phyloP scores from a whole-genome alignment of 2,888 invertebrate genomes.

The Coenonympha arcania region DNA sequence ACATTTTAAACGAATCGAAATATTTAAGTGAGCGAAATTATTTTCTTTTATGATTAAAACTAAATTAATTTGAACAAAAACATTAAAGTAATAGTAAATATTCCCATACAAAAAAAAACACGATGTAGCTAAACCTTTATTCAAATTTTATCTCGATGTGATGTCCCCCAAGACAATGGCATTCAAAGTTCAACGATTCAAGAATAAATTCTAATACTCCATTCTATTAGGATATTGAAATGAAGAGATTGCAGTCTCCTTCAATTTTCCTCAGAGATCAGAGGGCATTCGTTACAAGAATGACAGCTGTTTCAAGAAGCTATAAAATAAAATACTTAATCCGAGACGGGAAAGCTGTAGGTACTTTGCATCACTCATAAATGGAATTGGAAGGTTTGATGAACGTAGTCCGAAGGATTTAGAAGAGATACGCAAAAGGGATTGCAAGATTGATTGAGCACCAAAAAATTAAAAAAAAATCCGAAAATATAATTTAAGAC shows the following conservation, averaged over 20 bases:
- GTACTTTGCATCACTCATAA: neutral
- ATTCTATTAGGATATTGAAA: neutral
- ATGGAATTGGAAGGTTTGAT: neutral
- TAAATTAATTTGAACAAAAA: too few species aligned
- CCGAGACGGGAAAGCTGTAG: neutral
- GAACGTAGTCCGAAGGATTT: too few species aligned
- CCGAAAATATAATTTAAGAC: too few species aligned
- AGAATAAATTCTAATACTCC: neutral
- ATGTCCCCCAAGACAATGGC: neutral
- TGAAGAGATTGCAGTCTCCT: neutral
- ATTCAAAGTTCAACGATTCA: neutral
- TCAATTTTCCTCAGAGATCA: neutral
- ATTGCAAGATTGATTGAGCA: too few species aligned
- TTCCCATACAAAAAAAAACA: neutral
- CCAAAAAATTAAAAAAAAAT: too few species aligned
- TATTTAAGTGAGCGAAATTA: too few species aligned
- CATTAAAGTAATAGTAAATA: too few species aligned
- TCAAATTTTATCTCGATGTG: neutral
- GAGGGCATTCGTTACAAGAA: neutral
- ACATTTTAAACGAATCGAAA: too few species aligned
- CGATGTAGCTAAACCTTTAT: neutral
- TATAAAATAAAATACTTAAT: neutral
- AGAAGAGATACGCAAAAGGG: too few species aligned
- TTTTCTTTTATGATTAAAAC: too few species aligned
- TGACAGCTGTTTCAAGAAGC: neutral